A percentile compares a stretch with the other conserved stretches of the same genome.
Conservation (phyloP, 2,113 vertebrate species). For the Thunnus maccoyii region DNA sequence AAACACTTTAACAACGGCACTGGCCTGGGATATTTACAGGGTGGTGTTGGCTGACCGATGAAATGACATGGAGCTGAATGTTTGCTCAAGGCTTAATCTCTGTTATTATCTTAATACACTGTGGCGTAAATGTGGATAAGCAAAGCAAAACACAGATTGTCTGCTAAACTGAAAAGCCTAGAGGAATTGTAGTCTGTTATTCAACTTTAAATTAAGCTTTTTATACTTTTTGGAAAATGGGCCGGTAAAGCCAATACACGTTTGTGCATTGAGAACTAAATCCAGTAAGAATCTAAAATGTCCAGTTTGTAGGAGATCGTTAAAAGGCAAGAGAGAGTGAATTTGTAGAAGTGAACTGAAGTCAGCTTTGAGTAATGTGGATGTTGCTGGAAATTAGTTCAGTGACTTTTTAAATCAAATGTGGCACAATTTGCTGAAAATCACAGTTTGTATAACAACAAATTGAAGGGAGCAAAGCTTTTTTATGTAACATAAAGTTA, state of each 20-base stretch:
- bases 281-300: neutral
- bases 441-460: constrained; percentile 15
- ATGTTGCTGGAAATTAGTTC: neutral
- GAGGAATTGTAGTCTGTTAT: neutral
- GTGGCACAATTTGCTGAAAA: constrained; percentile 18
- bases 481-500: constrained; percentile 47
- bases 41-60: constrained; percentile 35
- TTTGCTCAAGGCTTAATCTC: constrained; percentile 56
- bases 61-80: constrained; percentile 29
- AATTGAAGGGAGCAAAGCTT: constrained; percentile 17
- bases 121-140: constrained; percentile 49
- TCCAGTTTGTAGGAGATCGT: neutral
- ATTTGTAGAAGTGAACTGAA: neutral
- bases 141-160: constrained; percentile 27
- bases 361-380: neutral
- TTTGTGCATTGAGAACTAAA: neutral
- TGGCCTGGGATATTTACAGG: constrained; percentile 48
- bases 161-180: constrained; percentile 7
- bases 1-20: constrained; percentile 57
- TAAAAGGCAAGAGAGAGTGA: neutral
- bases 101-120: constrained; percentile 54
- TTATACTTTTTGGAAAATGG: neutral
- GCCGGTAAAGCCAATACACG: neutral
- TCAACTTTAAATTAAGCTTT: neutral
- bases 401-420: constrained; percentile 41